phyloP scores from a whole-genome alignment of 1,140 invertebrate species.

The Steinernema khuongi region DNA sequence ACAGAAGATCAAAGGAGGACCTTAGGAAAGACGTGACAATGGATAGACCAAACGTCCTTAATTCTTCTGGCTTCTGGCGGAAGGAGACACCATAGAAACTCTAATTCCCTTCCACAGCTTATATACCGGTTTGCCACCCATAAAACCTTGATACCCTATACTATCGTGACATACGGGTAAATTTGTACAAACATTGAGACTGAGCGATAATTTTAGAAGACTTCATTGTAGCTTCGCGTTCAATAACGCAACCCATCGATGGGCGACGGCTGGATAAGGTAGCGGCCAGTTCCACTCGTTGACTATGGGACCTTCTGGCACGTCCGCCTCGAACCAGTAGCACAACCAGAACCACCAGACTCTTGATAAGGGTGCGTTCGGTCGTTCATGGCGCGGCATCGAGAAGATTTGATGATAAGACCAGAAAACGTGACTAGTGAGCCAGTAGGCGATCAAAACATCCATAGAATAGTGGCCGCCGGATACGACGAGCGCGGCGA shows the following conservation, averaged over 20 bases:
- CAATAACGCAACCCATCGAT: constrained; percentile 38
- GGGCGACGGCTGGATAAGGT: constrained; percentile 38
- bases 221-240: constrained; percentile 39
- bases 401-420: constrained; percentile 58
- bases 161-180: neutral
- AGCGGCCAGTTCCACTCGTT: constrained; percentile 58
- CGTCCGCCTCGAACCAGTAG: constrained; percentile 52
- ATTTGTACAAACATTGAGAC: neutral
- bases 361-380: constrained; percentile 46
- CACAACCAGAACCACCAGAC: constrained; percentile 58
- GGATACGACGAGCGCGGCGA: constrained; percentile 54
- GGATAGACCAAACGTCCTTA: neutral
- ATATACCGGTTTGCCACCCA: constrained; percentile 1
- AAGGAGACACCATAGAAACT: neutral
- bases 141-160: constrained; percentile 4
- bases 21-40: neutral
- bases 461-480: constrained; percentile 57
- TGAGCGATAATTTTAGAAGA: neutral
- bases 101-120: neutral
- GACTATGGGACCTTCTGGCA: constrained; percentile 44
- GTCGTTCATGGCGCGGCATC: constrained; percentile 38
- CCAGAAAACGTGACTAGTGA: constrained; percentile 57
- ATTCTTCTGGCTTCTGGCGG: neutral
- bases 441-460: constrained; percentile 56
- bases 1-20: neutral